These are phyloP conservation scores for Andrena chrysosceles DNA, from an alignment of 2,888 invertebrate genomes.

Conservation along the genomic window DNA sequence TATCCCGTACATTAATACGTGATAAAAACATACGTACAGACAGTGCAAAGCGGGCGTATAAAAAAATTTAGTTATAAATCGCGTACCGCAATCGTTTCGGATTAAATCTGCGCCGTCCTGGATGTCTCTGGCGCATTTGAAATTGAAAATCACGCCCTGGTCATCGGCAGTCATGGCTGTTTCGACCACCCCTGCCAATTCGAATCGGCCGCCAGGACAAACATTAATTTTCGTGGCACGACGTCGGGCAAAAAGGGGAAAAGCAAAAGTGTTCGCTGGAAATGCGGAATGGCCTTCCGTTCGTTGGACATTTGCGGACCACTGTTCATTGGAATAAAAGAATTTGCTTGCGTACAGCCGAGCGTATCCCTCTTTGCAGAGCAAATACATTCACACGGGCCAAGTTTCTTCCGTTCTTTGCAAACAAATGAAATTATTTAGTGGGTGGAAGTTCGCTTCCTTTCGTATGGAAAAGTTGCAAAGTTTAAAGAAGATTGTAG, in stretches of 20 bases:
- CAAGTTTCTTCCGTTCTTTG: conserved; percentile 35
- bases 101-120: conserved; percentile 46
- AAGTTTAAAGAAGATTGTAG: neutral
- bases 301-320: conserved; percentile 53
- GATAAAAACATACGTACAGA: neutral
- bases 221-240: conserved; percentile 61
- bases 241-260: conserved; percentile 23
- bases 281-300: conserved; percentile 62
- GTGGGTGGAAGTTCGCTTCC: neutral
- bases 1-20: conserved; percentile 23
- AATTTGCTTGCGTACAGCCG: conserved; percentile 19
- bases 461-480: neutral
- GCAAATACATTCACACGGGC: conserved; percentile 20
- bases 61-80: conserved; percentile 57
- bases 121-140: conserved; percentile 40
- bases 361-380: neutral
- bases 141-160: conserved; percentile 60
- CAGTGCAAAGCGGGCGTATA: neutral
- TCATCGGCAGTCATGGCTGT: conserved; percentile 53
- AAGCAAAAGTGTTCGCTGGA: conserved; percentile 55
- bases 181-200: conserved; percentile 33
- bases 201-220: conserved; percentile 52
- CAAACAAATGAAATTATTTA: conserved; percentile 33
- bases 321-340: conserved; percentile 37
- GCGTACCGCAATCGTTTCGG: conserved; percentile 32